A percentile compares a stretch with the other conserved stretches of the same genome.
phyloP scores from a whole-genome alignment of 2,888 invertebrate genomes.

The Parasteatoda lunata region DNA sequence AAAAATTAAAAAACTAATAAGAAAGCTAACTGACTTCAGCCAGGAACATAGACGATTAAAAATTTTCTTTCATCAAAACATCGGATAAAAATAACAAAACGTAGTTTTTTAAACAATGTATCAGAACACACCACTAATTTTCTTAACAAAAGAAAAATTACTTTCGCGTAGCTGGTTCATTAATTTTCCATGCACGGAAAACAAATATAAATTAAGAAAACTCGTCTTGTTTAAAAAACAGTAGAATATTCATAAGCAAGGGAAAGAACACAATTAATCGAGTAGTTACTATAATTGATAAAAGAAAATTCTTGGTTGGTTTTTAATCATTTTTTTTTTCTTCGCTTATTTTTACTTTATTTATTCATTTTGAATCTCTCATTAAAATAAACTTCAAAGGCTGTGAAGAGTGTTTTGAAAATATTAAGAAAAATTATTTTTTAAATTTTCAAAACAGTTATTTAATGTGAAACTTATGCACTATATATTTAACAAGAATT shows the following conservation, averaged over 20 bases:
- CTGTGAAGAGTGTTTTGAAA: no score
- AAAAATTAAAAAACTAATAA: no score
- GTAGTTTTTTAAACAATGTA: background rate
- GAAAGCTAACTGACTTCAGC: no score
- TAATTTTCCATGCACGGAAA: background rate
- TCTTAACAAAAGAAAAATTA: background rate
- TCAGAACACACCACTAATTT: background rate
- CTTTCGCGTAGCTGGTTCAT: background rate
- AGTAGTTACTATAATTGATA: constrained; percentile 2
- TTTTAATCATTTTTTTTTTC: background rate
- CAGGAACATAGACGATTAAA: no score
- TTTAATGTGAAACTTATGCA: background rate
- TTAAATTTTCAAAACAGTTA: background rate
- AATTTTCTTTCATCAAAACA: no score
- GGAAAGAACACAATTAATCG: background rate
- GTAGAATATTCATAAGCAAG: constrained; percentile 1
- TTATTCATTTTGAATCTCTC: background rate
- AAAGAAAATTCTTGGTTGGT: background rate
- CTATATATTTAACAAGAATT: background rate
- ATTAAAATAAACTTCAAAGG: background rate
- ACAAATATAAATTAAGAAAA: background rate
- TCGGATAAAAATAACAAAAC: no score
- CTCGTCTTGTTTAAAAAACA: background rate
- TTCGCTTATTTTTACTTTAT: background rate
- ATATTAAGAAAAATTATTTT: no score